phyloP scores from a whole-genome alignment of 2,113 vertebrate genomes.

The Phainopepla nitens region DNA sequence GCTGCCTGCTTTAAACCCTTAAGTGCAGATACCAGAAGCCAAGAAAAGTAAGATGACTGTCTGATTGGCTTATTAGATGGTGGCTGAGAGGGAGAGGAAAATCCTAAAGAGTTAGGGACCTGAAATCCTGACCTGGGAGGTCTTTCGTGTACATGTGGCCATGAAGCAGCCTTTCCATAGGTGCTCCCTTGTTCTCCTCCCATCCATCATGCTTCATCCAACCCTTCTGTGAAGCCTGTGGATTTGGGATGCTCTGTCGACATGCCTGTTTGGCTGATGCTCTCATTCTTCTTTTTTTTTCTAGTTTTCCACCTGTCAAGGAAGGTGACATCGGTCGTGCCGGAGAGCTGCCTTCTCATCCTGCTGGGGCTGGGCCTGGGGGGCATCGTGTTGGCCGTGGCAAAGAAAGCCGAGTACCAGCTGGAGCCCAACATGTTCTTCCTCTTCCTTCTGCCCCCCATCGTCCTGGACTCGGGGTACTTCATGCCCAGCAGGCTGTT shows the following conservation, averaged over 20 bases:
- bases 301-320: constrained; percentile 93
- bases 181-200: background rate
- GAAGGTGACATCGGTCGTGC: constrained; percentile 90
- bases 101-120: background rate
- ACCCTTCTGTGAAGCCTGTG: background rate
- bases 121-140: background rate
- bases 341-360: constrained; percentile 95
- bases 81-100: background rate
- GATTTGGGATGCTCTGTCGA: background rate
- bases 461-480: constrained; percentile 92
- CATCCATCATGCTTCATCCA: rapidly evolving
- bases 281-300: constrained; percentile 10
- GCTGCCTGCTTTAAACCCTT: background rate
- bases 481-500: constrained; percentile 96
- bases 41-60: background rate
- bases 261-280: background rate
- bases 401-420: constrained; percentile 91
- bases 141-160: background rate
- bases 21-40: background rate
- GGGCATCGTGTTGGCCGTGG: constrained; percentile 88
- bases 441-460: constrained; percentile 94
- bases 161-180: background rate
- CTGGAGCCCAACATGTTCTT: constrained; percentile 95
- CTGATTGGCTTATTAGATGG: background rate
- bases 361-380: constrained; percentile 92